These are phyloP conservation scores for Lycophotia porphyrea DNA, from an alignment of 2,888 invertebrate genomes.

Conservation along the genomic window DNA sequence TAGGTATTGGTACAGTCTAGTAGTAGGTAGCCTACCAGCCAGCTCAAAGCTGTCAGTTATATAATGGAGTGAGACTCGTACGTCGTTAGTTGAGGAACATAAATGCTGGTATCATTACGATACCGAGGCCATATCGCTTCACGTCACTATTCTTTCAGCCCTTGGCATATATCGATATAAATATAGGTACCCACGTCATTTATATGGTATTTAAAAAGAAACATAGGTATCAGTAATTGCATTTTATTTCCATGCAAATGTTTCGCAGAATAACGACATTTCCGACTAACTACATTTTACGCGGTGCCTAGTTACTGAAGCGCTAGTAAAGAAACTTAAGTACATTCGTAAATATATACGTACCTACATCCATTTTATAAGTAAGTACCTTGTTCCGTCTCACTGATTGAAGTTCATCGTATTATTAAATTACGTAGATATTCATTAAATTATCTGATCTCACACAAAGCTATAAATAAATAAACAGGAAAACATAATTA, in stretches of 20 bases:
- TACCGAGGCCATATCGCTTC: slow-evolving; percentile 57
- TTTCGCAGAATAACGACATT: slow-evolving; percentile 36
- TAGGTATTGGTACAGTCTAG: slow-evolving; percentile 9
- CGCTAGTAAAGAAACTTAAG: background rate
- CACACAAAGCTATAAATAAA: slow-evolving; percentile 25
- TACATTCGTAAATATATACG: background rate
- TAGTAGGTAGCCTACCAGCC: background rate
- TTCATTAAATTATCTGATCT: slow-evolving; percentile 28
- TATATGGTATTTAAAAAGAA: slow-evolving; percentile 44
- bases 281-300: slow-evolving; percentile 25
- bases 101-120: slow-evolving; percentile 70
- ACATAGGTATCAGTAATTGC: slow-evolving; percentile 27
- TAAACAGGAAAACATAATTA: slow-evolving; percentile 30
- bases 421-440: slow-evolving; percentile 2
- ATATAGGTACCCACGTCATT: slow-evolving; percentile 35
- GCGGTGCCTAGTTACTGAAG: background rate
- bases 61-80: slow-evolving; percentile 33
- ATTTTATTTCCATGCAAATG: slow-evolving; percentile 36
- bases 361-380: background rate
- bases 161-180: slow-evolving; percentile 59
- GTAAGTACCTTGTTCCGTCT: background rate
- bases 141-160: slow-evolving; percentile 53
- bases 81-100: slow-evolving; percentile 55
- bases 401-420: background rate
- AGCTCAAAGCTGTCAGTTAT: slow-evolving; percentile 39